Conservation (phyloP, 1,140 invertebrate species). For the Sycophila sp. region DNA sequence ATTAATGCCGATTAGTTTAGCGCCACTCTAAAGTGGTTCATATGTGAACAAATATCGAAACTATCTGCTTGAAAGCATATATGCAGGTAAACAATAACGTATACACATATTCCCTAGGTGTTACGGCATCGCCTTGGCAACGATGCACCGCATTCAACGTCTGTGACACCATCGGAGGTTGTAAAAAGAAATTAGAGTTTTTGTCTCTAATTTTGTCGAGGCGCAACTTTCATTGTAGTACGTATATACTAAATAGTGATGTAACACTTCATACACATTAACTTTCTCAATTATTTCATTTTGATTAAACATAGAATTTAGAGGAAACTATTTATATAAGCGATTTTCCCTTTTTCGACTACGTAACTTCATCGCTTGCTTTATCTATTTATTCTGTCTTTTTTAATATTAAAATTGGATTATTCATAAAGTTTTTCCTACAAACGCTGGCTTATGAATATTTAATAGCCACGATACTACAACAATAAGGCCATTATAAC, state of each 20-base stretch:
- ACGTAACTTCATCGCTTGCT: too few species aligned
- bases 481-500: too few species aligned
- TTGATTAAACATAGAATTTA: too few species aligned
- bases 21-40: too few species aligned
- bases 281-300: too few species aligned
- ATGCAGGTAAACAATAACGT: too few species aligned
- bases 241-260: not conserved
- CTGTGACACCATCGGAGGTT: not conserved
- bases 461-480: too few species aligned
- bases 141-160: slow-evolving; percentile 5
- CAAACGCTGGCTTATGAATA: not conserved
- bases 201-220: not conserved
- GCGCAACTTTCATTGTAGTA: not conserved
- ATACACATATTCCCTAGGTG: not conserved
- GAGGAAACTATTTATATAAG: not conserved
- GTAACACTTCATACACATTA: not conserved
- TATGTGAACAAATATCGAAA: too few species aligned
- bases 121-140: slow-evolving; percentile 15
- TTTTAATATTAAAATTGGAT: not conserved
- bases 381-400: not conserved
- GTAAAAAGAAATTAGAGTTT: not conserved
- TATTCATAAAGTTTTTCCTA: not conserved
- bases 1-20: too few species aligned
- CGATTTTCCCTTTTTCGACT: not conserved
- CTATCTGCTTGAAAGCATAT: not conserved